These are phyloP conservation scores for Neostethus bicornis DNA, from an alignment of 2,797 vertebrate genomes.

Conservation along the genomic window DNA sequence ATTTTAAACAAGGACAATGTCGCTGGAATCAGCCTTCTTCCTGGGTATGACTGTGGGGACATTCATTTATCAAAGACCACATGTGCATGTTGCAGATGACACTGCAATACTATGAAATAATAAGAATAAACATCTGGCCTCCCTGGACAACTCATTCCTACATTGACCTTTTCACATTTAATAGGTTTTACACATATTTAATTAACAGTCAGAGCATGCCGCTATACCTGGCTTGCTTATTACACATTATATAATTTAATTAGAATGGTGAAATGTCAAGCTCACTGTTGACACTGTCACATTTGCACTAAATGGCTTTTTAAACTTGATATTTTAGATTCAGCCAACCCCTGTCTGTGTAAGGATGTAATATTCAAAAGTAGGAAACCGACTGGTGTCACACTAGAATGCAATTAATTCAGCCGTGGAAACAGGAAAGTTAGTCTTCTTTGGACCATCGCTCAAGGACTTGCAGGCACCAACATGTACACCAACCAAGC, in stretches of 20 bases:
- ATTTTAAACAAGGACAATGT: constrained; percentile 72
- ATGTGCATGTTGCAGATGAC: constrained; percentile 68
- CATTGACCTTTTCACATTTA: constrained; percentile 50
- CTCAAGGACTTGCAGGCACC: not conserved
- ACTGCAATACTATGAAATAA: constrained; percentile 58
- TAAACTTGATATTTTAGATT: not conserved
- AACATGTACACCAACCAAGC: not conserved
- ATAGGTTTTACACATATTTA: constrained; percentile 14
- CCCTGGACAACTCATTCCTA: constrained; percentile 44
- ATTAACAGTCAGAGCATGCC: not conserved
- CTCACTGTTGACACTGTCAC: not conserved
- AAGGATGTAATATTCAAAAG: not conserved
- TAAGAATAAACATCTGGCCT: constrained; percentile 66
- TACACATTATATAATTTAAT: not conserved
- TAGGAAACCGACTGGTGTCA: too few species aligned
- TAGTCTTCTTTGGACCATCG: not conserved
- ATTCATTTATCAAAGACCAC: constrained; percentile 56
- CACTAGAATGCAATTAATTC: not conserved
- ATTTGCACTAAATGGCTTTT: not conserved
- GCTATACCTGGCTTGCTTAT: constrained; percentile 1
- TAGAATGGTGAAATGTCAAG: not conserved
- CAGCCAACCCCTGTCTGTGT: not conserved
- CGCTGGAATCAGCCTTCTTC: constrained; percentile 70
- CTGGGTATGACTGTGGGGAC: constrained; percentile 59
- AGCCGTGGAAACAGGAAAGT: not conserved